Base-by-base conservation (phyloP, 2,113 vertebrate genomes). In the Vicugna pacos region DNA sequence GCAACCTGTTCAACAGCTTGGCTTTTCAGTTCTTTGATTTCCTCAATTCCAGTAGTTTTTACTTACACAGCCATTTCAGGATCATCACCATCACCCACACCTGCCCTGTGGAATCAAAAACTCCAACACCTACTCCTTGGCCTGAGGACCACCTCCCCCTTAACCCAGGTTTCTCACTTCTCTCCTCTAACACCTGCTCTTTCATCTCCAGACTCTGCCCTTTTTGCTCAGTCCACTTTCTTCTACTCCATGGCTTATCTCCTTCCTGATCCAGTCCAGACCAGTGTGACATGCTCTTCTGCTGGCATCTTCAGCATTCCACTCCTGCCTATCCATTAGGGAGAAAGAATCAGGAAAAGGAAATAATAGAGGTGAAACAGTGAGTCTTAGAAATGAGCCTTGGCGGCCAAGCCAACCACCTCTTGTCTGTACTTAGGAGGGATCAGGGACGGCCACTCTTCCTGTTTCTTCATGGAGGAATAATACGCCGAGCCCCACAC, bases 381-480 rank as follows among this genome's bases (percentile, higher is more conserved):
- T n/a, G 22, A 88, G 56, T 54, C 64, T 30, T 26, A 24, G 67
- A 91, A 38, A 35, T 22, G 62, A 96, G 38, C 42, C 38, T 17
- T 70, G 52, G n/a, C 0, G 6, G 48, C 46, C 67, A 52, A 42
- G 12, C 13, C 38, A 70, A 4, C 16, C 24, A 9, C 56, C 26
- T 77, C 30, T 32, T 4, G 10, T 17, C 50, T 75, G 35, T 30
- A 15, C 48, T 50, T 54, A 94, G 80, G 35, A 17, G 15, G 16
- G 28, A 52, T 38, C 76, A 58, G 54, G 24, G 46, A 16, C 12
- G 69, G 8, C 42, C 19, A 19, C 15, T 35, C 17, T 17, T 60
- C 28, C 3, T 5, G 1, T 26, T 24, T 62, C 58, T 48, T 2
- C 19, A 2, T 1, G 30, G 42, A 58, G 13, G 2, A n/a, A n/a